phyloP scores from a whole-genome alignment of 1,140 invertebrate genomes.

The Nylanderia fulva region DNA sequence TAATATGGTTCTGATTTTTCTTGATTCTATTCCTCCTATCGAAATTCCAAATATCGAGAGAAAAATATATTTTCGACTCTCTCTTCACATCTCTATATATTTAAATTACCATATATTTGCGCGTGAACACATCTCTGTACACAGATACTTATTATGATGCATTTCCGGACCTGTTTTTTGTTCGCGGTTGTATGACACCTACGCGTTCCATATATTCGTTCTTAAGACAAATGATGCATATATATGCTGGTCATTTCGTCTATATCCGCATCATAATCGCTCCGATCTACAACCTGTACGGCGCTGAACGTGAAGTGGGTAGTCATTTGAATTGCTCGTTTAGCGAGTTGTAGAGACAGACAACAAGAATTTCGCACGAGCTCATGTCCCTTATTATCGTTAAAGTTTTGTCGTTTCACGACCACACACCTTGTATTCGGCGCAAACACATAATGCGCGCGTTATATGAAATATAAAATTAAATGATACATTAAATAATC shows the following conservation, averaged over 20 bases:
- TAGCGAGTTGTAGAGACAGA: conserved; percentile 64
- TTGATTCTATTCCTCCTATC: too few relatives aligned
- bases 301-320: conserved; percentile 80
- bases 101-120: neutral
- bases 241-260: conserved; percentile 77
- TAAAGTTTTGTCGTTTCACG: conserved; percentile 60
- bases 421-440: conserved; percentile 67
- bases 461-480: too few relatives aligned
- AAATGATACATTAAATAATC: too few relatives aligned
- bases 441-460: neutral
- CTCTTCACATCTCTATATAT: neutral
- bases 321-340: conserved; percentile 76
- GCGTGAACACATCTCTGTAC: neutral
- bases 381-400: neutral
- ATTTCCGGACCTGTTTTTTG: conserved; percentile 64
- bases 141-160: neutral
- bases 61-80: neutral
- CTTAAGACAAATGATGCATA: conserved; percentile 80
- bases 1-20: neutral
- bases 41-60: neutral
- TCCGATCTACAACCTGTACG: conserved; percentile 81
- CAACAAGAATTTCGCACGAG: conserved; percentile 69
- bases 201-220: conserved; percentile 71
- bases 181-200: conserved; percentile 58
- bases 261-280: conserved; percentile 79